Evolutionary conservation across 2,888 invertebrate genomes (phyloP), one percentile per base, ranked within the genome.

Genomic region (Drosophila formosana): DNA sequence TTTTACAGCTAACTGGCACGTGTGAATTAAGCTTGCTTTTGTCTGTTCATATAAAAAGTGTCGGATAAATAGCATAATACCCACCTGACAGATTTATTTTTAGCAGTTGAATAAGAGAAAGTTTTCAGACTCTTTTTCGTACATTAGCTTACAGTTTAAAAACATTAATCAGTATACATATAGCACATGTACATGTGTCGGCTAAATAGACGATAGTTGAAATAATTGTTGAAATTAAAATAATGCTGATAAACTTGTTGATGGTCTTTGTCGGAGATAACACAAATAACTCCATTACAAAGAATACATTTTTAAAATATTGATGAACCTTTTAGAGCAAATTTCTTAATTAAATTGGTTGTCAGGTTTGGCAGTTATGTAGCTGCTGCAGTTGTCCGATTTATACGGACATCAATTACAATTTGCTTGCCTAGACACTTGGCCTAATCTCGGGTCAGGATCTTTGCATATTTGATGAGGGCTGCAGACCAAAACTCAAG

Each of bases 381-480:
- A 34, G 7, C 34, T 49, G 26, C 32, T 13, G 43, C 34, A 46
- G 37, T 9, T 30, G n/a, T 25, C 9, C 26, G 34, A 39, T 8
- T 28, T 37, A 37, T 49, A 30, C 23, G 45, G 49, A 72, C 72
- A 73, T 79, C 82, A 85, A 82, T 82, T 82, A 64, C 77, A 67
- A 70, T 77, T 82, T 74, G 72, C 68, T 58, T 49, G 39, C 43
- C 28, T 30, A 64, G 68, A 61, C 63, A 63, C 60, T 62, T 67
- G 56, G 51, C 37, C 65, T 56, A 68, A 75, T 69, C 75, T 78
- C 49, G 58, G 58, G 58, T 30, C 47, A 71, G 65, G 32, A 61
- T 47, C 50, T 62, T 71, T 83, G 80, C 82, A 83, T 82, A 78
- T 80, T 83, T 83, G 73, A 88, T 83, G 88, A 69, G 47, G 18